Evolutionary conservation across 2,113 vertebrate genomes (phyloP).

Genomic region (Psittacara wagleri): DNA sequence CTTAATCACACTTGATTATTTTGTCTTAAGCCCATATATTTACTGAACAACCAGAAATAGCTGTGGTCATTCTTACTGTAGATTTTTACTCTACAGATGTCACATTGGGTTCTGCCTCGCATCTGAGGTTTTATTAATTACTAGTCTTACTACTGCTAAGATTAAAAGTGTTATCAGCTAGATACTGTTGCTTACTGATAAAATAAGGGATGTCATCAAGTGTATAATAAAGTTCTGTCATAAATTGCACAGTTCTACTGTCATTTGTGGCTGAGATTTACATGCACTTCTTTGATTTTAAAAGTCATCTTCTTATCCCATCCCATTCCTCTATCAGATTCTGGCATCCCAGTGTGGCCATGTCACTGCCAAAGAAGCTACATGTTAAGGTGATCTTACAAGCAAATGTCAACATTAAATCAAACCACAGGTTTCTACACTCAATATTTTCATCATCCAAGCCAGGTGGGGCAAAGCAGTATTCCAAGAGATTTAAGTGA

Average conservation of each 20-base stretch:
- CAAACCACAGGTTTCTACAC: neutral
- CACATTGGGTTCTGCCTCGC: neutral
- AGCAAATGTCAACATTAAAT: neutral
- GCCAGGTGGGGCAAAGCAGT: neutral
- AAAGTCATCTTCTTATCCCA: neutral
- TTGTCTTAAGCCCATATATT: neutral
- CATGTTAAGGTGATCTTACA: neutral
- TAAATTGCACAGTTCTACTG: neutral
- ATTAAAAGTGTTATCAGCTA: neutral
- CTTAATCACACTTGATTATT: neutral
- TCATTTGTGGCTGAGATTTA: neutral
- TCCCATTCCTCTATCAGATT: neutral
- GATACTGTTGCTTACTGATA: neutral
- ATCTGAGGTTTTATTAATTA: neutral
- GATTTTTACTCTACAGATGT: neutral
- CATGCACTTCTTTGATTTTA: neutral
- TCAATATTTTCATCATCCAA: neutral
- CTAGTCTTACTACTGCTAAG: neutral
- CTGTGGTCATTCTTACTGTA: neutral
- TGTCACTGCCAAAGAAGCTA: neutral
- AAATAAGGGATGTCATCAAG: neutral
- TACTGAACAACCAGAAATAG: slow-evolving; percentile 6
- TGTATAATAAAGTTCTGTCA: neutral
- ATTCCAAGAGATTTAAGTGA: neutral
- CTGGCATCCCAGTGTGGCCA: neutral